Conservation (phyloP, 2,113 vertebrate species). For the Leptocoma aspasia region DNA sequence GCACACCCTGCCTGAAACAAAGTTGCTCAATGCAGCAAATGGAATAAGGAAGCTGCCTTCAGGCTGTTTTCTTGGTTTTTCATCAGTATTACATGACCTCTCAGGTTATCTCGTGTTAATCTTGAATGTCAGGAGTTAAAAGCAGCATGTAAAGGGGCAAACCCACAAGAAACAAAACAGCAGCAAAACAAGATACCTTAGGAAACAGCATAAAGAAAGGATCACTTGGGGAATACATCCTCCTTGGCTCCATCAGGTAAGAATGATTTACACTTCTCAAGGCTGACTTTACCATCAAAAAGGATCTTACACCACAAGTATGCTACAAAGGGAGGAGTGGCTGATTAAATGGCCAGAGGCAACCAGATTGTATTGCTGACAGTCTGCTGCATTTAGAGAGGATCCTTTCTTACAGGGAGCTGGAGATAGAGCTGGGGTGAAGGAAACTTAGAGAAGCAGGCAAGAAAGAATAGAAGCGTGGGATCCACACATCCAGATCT, state of each 20-base stretch:
- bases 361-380: not conserved
- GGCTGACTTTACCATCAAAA: slow-evolving; percentile 29
- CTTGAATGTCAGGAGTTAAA: not conserved
- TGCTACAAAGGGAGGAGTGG: not conserved
- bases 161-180: not conserved
- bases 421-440: not conserved
- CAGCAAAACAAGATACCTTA: not conserved
- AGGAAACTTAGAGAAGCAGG: not conserved
- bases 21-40: not conserved
- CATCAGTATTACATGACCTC: not conserved
- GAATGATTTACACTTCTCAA: slow-evolving; percentile 7
- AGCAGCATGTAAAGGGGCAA: not conserved
- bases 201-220: not conserved
- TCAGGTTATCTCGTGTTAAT: not conserved
- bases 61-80: not conserved
- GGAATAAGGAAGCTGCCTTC: not conserved
- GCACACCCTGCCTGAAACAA: not conserved
- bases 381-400: not conserved
- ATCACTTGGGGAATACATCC: not conserved
- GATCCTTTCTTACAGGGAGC: not conserved
- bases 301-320: not conserved
- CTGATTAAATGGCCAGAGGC: not conserved
- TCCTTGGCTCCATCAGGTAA: not conserved
- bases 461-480: not conserved
- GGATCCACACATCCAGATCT: not conserved